Evolutionary conservation across 2,888 invertebrate species (phyloP), one percentile per base, ranked within the genome.

Genomic region (Rosalia funebris): DNA sequence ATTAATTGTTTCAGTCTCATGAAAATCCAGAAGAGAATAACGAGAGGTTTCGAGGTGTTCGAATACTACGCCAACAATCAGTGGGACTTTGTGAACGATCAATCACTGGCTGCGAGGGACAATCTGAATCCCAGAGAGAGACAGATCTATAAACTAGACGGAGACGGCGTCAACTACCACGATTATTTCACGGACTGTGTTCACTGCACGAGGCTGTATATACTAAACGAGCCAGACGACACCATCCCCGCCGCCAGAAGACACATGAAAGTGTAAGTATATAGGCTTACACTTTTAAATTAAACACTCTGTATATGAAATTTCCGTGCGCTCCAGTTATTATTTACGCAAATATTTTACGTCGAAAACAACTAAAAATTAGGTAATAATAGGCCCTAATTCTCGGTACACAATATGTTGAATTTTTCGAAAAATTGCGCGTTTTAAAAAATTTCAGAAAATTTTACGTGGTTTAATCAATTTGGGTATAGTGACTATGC

Each of bases 61-160:
- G 93, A 95, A 76, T 96, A 95, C 78, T 96, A 96, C 82, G 94
- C 95, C 0, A 93, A 91, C 77, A 92, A 93, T 76, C 93, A 94
- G 64, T 96, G 96, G 96, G 91, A 91, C 75, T 94, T 95, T 79
- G 88, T 89, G 41, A 93, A 92, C 14, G 85, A 88, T 47, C 86
- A 88, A 64, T 85, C 89, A 0, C 79, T 87, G 5, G 77, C 81
- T 4, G 69, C 91, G 0, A 81, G 92, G 20, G 77, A 81, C 1
- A 77, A 82, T 2, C 82, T 93, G 68, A 93, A 92, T 74, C 83
- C 85, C 0, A 82, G 81, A 56, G 93, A 93, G 76, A 83, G 84
- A 41, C 70, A 82, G 2, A 86, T 84, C 25, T 93, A 91, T 74
- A 88, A 90, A 61, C 81, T 91, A 0, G 90, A 93, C 66, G 88